Evolutionary conservation across 2,888 invertebrate genomes (phyloP), one percentile per base, ranked within the genome.

Genomic region (Neoitamus cyanurus): DNA sequence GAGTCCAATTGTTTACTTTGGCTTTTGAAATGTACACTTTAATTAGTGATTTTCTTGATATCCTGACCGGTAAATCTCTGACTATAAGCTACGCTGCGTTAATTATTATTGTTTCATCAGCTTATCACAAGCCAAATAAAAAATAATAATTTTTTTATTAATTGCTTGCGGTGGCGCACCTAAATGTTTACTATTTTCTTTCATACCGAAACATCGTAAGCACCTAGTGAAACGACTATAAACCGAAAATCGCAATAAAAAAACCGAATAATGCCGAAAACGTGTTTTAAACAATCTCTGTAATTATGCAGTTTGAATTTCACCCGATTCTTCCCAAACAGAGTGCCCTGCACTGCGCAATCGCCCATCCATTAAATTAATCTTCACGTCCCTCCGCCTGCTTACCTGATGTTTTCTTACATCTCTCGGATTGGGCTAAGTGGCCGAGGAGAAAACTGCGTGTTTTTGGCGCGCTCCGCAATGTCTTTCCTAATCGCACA

Each of bases 401-500:
- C 20, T 1, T 58, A 7, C 9, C 58, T 25, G n/a, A 42, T 1
- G n/a, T 42, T 58, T 58, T 58, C 58, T 58, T 20, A 25, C 58
- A 25, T 58, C 58, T 58, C 25, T 25, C 3, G 9, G 20, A 9
- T 15, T 3, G 13, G 31, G 31, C 46, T 9, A 48, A 31, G 36
- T 72, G 34, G n/a, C 34, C 34, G 48, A 6, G 73, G 34, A 73
- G 73, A 36, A 37, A 73, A 34, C n/a, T 20, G 31, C 30, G 34
- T 73, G 36, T 73, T 70, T 70, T 31, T 5, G 36, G 36, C 13
- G 15, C 7, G n/a, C 77, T 77, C 77, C n/a, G 46, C 28, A 77
- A 77, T 58, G 15, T 30, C 78, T 58, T 31, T 80, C 58, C 58
- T 11, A 58, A 80, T 58, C 34, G 1, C 78, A 80, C 31, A 58